Conservation (phyloP, 1,140 invertebrate species). For the Dysdera silvatica region DNA sequence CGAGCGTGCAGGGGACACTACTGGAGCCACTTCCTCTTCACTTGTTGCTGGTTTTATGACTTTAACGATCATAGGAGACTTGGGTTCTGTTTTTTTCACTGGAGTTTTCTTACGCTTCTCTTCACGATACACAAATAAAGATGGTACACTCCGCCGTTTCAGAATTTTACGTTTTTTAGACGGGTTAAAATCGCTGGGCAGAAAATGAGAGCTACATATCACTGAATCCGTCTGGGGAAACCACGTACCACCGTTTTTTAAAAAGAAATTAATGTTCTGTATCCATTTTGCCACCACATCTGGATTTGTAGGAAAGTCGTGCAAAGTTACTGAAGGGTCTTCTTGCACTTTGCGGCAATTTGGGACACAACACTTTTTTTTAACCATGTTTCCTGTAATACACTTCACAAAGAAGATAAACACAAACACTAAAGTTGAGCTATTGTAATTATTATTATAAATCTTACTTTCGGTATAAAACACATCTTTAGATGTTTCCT, state of each 20-base stretch:
- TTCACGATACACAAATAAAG: conserved; percentile 12
- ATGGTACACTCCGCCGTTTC: conserved; percentile 12
- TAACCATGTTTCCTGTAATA: too few species aligned
- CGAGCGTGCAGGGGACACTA: too few species aligned
- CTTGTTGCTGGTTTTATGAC: background rate
- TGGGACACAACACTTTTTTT: conserved; percentile 28
- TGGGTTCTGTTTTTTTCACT: background rate
- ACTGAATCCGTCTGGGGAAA: background rate
- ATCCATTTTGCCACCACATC: conserved; percentile 25
- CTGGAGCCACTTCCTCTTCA: background rate
- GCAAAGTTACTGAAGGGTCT: conserved; percentile 17
- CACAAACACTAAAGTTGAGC: too few species aligned
- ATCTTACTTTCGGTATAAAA: too few species aligned
- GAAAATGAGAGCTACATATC: conserved; percentile 23
- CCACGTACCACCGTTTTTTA: conserved; percentile 4
- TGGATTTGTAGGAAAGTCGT: conserved; percentile 23
- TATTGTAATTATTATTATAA: too few species aligned
- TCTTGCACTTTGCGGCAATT: conserved; percentile 1
- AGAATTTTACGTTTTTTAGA: conserved; percentile 10
- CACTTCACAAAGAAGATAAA: too few species aligned
- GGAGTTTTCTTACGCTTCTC: background rate
- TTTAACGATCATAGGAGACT: conserved; percentile 21
- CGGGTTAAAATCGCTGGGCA: conserved; percentile 14
- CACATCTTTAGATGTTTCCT: too few species aligned
- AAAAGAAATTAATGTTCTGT: conserved; percentile 14